Evolutionary conservation across 2,113 vertebrate genomes (phyloP), one percentile per base, ranked within the genome.

Genomic region (Rhea americana): DNA sequence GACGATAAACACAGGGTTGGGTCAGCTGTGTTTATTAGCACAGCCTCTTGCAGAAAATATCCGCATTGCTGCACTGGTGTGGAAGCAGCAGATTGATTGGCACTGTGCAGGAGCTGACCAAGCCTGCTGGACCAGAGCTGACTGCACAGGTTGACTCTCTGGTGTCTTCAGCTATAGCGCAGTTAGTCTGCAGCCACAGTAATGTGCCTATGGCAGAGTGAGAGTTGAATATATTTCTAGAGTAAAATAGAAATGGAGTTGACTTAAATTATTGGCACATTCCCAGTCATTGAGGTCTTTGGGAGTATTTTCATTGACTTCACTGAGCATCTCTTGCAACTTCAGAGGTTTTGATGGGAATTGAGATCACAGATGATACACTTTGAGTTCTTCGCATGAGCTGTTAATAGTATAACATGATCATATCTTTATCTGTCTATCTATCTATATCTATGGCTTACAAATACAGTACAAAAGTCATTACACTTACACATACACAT

Each of bases 301-400:
- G 53, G n/a, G 11, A 45, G 5, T 12, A 25, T 91, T 93, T 89
- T 85, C 28, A 25, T 24, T 24, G 61, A 37, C 61, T 37, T 63
- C 61, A 73, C 4, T 37, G 39, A 53, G 32, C 8, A 37, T 28
- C 45, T 83, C 37, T 77, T 71, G 26, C 45, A 16, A 62, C 58
- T 82, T 76, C 41, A 76, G 62, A 53, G 37, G n/a, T 50, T 89
- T 73, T 93, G 32, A 53, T 66, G 41, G 75, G 76, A 87, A 66
- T 16, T 62, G 37, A 41, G 32, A 41, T 65, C 6, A 53, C 0
- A 2, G 7, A 14, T 28, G 30, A 73, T 73, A 22, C 20, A n/a
- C 4, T 80, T 75, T 14, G 9, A 80, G 39, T 25, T 91, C 0
- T 77, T 82, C 90, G 22, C 70, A 63, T 77, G 13, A n/a, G 24